These are phyloP conservation scores for Tragelaphus strepsiceros DNA, from an alignment of 2,113 vertebrate species.

Conservation along the genomic window DNA sequence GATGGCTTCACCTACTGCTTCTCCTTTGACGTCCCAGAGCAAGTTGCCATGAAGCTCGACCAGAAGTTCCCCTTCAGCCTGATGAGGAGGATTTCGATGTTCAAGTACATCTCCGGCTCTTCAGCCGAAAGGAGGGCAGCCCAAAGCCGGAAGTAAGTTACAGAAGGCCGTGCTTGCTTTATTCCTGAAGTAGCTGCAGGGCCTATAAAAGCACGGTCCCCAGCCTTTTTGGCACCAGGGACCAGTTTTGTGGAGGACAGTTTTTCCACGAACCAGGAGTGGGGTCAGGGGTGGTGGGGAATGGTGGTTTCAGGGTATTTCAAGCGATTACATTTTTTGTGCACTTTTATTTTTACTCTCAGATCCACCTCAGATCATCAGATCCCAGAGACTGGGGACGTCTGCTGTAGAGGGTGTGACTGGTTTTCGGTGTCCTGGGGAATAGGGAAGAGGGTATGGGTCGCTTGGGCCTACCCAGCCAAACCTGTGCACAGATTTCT, in stretches of 20 bases:
- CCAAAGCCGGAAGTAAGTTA: slow-evolving; percentile 78
- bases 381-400: neutral
- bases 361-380: neutral
- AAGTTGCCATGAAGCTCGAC: slow-evolving; percentile 77
- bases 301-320: neutral
- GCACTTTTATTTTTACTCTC: neutral
- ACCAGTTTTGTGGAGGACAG: neutral
- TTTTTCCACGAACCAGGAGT: neutral
- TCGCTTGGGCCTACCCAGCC: neutral
- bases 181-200: neutral
- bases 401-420: neutral
- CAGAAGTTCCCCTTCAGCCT: slow-evolving; percentile 81
- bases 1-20: slow-evolving; percentile 84
- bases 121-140: slow-evolving; percentile 79
- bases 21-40: slow-evolving; percentile 81
- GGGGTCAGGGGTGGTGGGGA: rapidly evolving
- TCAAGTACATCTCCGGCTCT: slow-evolving; percentile 83
- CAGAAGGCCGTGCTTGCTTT: neutral
- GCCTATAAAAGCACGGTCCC: neutral
- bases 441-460: neutral
- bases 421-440: neutral
- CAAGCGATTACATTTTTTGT: neutral
- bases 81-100: slow-evolving; percentile 76
- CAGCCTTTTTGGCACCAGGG: neutral
- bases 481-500: neutral